Evolutionary conservation across 2,888 invertebrate genomes (phyloP).

Genomic region (Drosophila phalerata): DNA sequence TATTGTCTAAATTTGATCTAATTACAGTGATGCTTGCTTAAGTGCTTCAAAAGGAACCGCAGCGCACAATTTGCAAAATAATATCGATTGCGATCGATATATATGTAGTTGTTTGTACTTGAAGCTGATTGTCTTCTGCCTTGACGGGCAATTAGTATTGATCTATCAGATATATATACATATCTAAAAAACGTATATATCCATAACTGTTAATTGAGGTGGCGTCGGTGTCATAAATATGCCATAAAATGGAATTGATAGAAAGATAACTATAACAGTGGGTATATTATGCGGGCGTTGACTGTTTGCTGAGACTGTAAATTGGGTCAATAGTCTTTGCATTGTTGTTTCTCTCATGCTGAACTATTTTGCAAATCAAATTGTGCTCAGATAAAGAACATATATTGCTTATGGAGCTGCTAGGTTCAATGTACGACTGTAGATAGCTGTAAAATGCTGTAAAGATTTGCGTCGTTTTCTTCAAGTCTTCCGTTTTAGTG

Average conservation of each 20-base stretch:
- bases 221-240: constrained; percentile 56
- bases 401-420: background rate
- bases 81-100: constrained; percentile 38
- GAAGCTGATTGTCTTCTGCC: constrained; percentile 25
- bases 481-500: constrained; percentile 4
- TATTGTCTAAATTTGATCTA: constrained; percentile 12
- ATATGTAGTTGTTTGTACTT: constrained; percentile 37
- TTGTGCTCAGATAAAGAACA: constrained; percentile 45
- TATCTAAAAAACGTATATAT: constrained; percentile 2
- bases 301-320: constrained; percentile 37
- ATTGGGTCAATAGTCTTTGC: constrained; percentile 50
- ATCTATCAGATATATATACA: constrained; percentile 36
- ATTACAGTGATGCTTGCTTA: constrained; percentile 5
- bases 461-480: constrained; percentile 29
- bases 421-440: constrained; percentile 58
- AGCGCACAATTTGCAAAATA: background rate
- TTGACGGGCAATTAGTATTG: constrained; percentile 59
- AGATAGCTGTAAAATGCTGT: constrained; percentile 34
- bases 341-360: constrained; percentile 15
- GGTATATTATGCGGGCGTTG: constrained; percentile 51
- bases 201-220: constrained; percentile 57
- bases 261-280: constrained; percentile 8
- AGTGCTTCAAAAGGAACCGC: constrained; percentile 44
- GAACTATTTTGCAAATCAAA: constrained; percentile 66
- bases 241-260: constrained; percentile 43